These are phyloP conservation scores for Clarias platycephalus DNA, from an alignment of 2,797 vertebrate species.

Conservation along the genomic window DNA sequence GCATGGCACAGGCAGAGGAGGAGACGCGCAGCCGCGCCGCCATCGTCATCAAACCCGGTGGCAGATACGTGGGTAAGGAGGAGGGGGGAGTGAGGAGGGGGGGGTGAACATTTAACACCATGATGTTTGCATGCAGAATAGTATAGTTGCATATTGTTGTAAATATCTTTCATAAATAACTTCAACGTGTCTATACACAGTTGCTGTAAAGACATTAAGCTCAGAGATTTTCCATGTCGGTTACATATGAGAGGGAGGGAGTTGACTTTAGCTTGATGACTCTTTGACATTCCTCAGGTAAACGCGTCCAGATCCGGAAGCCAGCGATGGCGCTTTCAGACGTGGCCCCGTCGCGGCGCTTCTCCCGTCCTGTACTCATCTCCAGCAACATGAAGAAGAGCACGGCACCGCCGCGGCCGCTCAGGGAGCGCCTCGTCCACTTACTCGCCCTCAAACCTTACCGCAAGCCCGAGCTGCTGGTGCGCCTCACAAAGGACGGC, in stretches of 20 bases:
- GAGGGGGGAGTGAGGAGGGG: no score
- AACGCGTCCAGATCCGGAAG: slow-evolving; percentile 93
- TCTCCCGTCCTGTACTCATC: slow-evolving; percentile 88
- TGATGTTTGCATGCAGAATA: neutral
- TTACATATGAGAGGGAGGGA: no score
- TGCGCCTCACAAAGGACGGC: slow-evolving; percentile 93
- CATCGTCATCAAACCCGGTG: slow-evolving; percentile 94
- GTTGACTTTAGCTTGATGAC: neutral
- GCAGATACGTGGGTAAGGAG: slow-evolving; percentile 87
- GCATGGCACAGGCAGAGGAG: slow-evolving; percentile 95
- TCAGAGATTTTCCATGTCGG: no score
- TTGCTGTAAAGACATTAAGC: no score
- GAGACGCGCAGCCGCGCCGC: slow-evolving; percentile 92
- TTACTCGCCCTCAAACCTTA: slow-evolving; percentile 96
- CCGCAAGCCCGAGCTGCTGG: slow-evolving; percentile 91
- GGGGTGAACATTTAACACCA: no score
- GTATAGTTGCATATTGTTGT: neutral
- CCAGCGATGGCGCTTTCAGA: slow-evolving; percentile 83
- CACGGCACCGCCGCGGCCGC: slow-evolving; percentile 80
- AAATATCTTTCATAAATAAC: neutral
- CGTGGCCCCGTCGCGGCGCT: slow-evolving; percentile 84
- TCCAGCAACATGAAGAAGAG: slow-evolving; percentile 83
- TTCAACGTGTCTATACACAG: neutral
- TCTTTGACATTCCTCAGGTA: slow-evolving; percentile 71
- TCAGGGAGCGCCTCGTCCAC: slow-evolving; percentile 90